These are phyloP conservation scores for Xestobium rufovillosum DNA, from an alignment of 2,888 invertebrate genomes.

Conservation along the genomic window DNA sequence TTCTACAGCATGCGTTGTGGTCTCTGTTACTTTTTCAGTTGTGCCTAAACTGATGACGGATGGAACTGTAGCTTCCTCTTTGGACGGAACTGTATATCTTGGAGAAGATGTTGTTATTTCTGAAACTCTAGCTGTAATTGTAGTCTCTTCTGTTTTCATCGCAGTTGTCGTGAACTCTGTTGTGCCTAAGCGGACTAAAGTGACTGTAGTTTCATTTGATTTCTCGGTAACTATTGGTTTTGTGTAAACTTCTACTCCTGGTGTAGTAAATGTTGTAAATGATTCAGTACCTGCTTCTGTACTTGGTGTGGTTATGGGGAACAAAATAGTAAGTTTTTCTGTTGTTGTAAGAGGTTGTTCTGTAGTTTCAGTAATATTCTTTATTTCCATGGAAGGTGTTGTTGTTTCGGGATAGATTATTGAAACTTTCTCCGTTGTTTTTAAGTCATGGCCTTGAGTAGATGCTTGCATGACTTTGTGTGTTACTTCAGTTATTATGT, in stretches of 20 bases:
- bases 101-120: slow-evolving; percentile 10
- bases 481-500: too few relatives aligned
- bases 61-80: slow-evolving; percentile 31
- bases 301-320: too few relatives aligned
- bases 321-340: slow-evolving; percentile 9
- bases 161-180: slow-evolving; percentile 10
- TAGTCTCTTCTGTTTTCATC: neutral
- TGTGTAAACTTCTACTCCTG: too few relatives aligned
- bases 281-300: too few relatives aligned
- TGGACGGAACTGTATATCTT: slow-evolving; percentile 25
- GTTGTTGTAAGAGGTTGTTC: slow-evolving; percentile 15
- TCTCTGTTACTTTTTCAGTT: slow-evolving; percentile 14
- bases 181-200: too few relatives aligned
- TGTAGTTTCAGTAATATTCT: slow-evolving; percentile 10
- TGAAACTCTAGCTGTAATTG: slow-evolving; percentile 12
- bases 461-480: too few relatives aligned
- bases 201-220: too few relatives aligned
- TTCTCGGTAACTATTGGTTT: too few relatives aligned
- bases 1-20: slow-evolving; percentile 13
- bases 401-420: slow-evolving; percentile 14
- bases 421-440: too few relatives aligned
- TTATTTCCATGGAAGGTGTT: slow-evolving; percentile 3
- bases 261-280: too few relatives aligned
- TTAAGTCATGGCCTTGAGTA: too few relatives aligned
- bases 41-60: slow-evolving; percentile 17